Evolutionary conservation across 64 coral and sea anemone species (phyloP).

Genomic region (Stylophora pistillata): DNA sequence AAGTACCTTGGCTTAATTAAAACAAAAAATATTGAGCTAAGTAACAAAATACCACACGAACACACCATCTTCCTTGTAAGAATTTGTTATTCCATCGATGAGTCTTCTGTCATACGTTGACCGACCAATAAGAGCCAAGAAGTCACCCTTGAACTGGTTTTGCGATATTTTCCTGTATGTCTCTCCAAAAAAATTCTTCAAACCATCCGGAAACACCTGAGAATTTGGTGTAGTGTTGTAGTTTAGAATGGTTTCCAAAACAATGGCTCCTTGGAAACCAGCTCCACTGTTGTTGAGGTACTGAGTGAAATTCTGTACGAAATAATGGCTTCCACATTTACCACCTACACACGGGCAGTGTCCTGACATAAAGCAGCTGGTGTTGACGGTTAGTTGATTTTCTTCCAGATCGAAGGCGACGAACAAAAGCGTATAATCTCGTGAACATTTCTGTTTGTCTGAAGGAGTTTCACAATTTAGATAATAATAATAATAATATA

Average conservation of each 20-base stretch:
- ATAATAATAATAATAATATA: neutral
- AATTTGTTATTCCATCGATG: neutral
- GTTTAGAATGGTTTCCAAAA: conserved; percentile 72
- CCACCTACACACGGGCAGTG: conserved; percentile 4
- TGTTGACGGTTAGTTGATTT: neutral
- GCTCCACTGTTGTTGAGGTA: conserved; percentile 35
- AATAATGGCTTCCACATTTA: conserved; percentile 47
- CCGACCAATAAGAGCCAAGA: conserved; percentile 68
- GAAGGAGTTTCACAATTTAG: neutral
- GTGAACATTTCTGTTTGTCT: neutral
- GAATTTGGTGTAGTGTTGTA: conserved; percentile 75
- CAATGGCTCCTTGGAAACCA: conserved; percentile 46
- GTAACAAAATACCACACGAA: neutral
- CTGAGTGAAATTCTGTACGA: conserved; percentile 55
- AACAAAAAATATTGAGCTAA: too few species aligned
- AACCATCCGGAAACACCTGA: neutral
- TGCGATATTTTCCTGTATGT: neutral
- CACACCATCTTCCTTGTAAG: neutral
- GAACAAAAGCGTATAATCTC: conserved; percentile 3
- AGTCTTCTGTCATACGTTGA: neutral
- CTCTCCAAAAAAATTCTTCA: neutral
- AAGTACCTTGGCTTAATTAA: too few species aligned
- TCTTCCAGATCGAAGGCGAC: conserved; percentile 66
- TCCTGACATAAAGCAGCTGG: neutral
- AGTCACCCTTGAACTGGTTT: conserved; percentile 55